Evolutionary conservation across 1,140 invertebrate species (phyloP), one percentile per base, ranked within the genome.

Genomic region (Drosophila equinoxialis): DNA sequence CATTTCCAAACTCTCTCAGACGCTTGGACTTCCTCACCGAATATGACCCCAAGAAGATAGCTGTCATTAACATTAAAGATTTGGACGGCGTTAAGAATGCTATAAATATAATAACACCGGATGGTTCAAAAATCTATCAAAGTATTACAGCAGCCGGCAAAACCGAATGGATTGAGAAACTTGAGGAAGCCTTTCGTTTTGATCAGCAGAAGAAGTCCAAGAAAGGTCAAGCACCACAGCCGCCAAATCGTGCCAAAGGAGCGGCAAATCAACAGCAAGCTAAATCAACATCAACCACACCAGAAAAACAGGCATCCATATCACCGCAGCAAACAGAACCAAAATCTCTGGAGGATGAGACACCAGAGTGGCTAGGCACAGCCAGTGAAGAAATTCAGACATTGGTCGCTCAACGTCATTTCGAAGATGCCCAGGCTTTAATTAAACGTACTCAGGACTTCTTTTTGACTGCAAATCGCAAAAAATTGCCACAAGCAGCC

Each of bases 371-470:
- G 98, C 92, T 99, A 33, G 87, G 95, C 64, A 98, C 99, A 92
- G 94, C 98, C 0, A 95, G 97, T 17, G 98, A 99, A 92, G 98
- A 99, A 92, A 93, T 99, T 23, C 98, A 99, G 93, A 98, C 99
- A 14, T 95, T 96, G 71, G 98, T 99, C 77, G 98, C 98, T n/a
- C 98, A 99, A 92, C 94, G 98, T 79, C 97, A 99, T 91, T 99
- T 99, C 92, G 98, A 99, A 92, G 97, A 98, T 90, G 98, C 98
- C 14, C 97, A 98, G 68, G 94, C 95, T 69, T 93, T 99, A 7
- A 95, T 99, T 61, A 95, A 97, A 75, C 96, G 95, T 93, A 95
- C 95, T 0, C 94, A 94, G 75, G 92, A 94, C 3, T 96, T 94
- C 77, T 84, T 95, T 26, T 86, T 93, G 35, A 45, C 58, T 0